Base-by-base conservation (phyloP, 2,797 vertebrate genomes). In the Channallabes apus region DNA sequence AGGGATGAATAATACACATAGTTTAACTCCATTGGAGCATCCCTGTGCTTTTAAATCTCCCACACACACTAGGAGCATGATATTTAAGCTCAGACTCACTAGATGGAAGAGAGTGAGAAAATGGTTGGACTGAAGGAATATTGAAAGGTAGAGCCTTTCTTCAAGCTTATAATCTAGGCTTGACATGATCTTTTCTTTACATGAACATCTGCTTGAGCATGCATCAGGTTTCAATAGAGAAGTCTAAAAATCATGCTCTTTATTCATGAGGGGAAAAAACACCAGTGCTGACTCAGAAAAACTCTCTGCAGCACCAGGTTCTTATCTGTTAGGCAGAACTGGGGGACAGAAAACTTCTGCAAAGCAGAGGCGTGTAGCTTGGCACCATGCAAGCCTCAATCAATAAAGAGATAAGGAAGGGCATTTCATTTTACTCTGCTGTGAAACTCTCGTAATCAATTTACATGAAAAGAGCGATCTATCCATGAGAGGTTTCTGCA, bases 1-100 rank as follows among this genome's bases (percentile, higher is more conserved):
- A 88, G 87, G 58, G 84, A 85, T 87, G 87, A 88, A 88, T 87
- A 88, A 87, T 89, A 83, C 86, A 82, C 76, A 82, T 56, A 12
- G 68, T 84, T 84, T 86, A 87, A 89, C 86, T 83, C 76, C 76
- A 82, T 67, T 86, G 71, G 61, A 84, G 82, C 67, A 9, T 84
- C 83, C 80, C 83, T 83, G 80, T 32, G 71, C 87, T 87, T 87
- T 87, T 80, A 89, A 84, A 81, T 86, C 87, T 84, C 84, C 88
- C 81, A 86, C 87, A 87, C 87, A 87, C 84, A 88, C 73, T 29
- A 78, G 65, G 72, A 88, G 88, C 29, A 64, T 82, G 79, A 82
- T 35, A 46, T 85, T 76, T 85, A 86, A 77, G 71, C 71, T 86
- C n/a, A 82, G 64, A 72, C 35, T 76, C 69, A 11, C 51, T 54